Evolutionary conservation across 2,113 vertebrate species (phyloP).

Genomic region (Brachypodius melanocephalos): DNA sequence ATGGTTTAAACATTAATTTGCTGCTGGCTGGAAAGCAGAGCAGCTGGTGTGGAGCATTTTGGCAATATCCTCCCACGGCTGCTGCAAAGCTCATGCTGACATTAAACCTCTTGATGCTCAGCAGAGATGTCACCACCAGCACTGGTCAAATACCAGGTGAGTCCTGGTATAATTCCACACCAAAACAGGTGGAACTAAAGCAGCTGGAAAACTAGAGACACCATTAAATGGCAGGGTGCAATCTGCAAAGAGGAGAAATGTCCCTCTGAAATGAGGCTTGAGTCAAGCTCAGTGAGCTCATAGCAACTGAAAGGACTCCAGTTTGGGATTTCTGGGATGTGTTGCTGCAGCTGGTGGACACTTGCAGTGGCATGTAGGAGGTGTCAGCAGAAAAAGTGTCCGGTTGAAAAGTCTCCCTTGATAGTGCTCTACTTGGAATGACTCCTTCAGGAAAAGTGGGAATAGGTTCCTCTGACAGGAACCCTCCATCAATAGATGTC

Average conservation of each 20-base stretch:
- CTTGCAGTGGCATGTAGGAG: neutral
- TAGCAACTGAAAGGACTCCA: neutral
- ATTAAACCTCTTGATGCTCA: neutral
- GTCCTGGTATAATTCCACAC: neutral
- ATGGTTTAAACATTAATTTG: conserved; percentile 18
- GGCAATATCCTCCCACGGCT: neutral
- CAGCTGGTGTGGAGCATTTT: neutral
- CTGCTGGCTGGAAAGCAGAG: neutral
- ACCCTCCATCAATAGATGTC: neutral
- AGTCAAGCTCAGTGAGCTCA: neutral
- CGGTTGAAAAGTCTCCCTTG: neutral
- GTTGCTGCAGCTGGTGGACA: neutral
- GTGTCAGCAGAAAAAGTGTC: neutral
- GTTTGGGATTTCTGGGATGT: neutral
- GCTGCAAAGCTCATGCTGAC: neutral
- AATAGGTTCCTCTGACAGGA: neutral
- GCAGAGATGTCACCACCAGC: neutral
- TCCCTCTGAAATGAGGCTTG: neutral
- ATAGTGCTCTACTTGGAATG: neutral
- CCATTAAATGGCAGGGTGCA: neutral
- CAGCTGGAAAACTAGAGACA: neutral
- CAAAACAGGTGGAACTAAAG: neutral
- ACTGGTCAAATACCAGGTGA: neutral
- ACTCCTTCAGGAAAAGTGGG: neutral
- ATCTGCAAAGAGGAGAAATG: neutral